These are phyloP conservation scores for Drosophila punjabiensis DNA, from an alignment of 1,140 invertebrate species.

Conservation along the genomic window DNA sequence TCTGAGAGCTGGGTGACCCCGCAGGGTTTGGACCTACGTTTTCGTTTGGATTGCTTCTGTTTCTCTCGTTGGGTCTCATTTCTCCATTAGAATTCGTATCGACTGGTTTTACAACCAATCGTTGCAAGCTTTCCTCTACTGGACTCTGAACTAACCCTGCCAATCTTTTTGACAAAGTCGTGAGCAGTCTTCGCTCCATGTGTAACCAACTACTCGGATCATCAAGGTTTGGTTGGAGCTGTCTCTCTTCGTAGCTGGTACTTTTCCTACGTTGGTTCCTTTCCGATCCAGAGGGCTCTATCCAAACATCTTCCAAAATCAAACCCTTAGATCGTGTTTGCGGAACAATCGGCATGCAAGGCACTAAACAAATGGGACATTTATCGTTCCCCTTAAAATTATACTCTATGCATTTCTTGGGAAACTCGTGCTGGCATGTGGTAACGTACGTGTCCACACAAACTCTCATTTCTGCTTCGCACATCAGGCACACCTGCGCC, in stretches of 20 bases:
- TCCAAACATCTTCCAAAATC: background rate
- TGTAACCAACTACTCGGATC: background rate
- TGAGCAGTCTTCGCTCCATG: no score
- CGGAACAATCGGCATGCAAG: background rate
- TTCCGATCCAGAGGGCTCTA: background rate
- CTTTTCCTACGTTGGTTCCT: background rate
- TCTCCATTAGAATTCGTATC: no score
- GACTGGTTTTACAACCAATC: no score
- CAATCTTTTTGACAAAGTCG: no score
- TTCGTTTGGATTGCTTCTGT: no score
- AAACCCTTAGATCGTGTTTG: background rate
- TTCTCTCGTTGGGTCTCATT: no score
- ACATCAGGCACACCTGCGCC: background rate
- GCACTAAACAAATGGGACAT: background rate
- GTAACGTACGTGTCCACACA: background rate
- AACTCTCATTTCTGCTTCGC: background rate
- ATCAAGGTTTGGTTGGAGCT: background rate
- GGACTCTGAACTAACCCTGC: no score
- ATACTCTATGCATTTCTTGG: background rate
- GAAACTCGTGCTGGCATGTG: background rate
- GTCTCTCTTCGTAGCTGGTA: background rate
- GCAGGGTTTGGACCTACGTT: no score
- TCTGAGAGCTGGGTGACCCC: no score
- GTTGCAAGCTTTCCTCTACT: no score
- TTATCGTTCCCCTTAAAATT: conserved; percentile 1